Percentiles rank a stretch among this genome's conserved stretches.
phyloP scores from a whole-genome alignment of 1,140 invertebrate genomes.

The Ridgeia piscesae region DNA sequence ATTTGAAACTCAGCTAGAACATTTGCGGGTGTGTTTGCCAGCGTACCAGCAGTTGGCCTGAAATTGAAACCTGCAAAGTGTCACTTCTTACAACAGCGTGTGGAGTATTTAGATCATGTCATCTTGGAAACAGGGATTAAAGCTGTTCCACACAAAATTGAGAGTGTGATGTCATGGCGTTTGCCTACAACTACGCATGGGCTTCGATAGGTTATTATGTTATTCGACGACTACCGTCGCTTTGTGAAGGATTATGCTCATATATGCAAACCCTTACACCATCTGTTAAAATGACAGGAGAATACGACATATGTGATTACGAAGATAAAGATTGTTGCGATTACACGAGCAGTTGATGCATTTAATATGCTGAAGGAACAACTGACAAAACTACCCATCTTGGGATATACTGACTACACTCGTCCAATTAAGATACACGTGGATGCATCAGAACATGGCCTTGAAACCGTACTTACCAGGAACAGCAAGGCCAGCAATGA shows the following conservation, averaged over 20 bases:
- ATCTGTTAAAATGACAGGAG: background rate
- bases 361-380: background rate
- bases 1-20: background rate
- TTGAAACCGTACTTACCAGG: background rate
- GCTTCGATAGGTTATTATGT: background rate
- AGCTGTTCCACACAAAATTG: slow-evolving; percentile 28
- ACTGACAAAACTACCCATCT: slow-evolving; percentile 4
- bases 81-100: background rate
- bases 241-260: background rate
- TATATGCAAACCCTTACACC: background rate
- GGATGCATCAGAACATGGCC: slow-evolving; percentile 14
- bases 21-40: no score
- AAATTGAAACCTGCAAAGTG: background rate
- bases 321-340: background rate
- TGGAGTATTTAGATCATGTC: slow-evolving; percentile 49
- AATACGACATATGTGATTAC: background rate
- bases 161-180: background rate
- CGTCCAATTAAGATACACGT: slow-evolving; percentile 15
- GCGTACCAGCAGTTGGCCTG: background rate
- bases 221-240: background rate
- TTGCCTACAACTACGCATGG: slow-evolving; percentile 7
- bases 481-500: background rate
- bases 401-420: background rate
- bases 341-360: background rate
- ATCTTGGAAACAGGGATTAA: slow-evolving; percentile 26